Evolutionary conservation across 2,797 vertebrate genomes (phyloP), one percentile per base, ranked within the genome.

Genomic region (Microctenopoma steveboyesi): DNA sequence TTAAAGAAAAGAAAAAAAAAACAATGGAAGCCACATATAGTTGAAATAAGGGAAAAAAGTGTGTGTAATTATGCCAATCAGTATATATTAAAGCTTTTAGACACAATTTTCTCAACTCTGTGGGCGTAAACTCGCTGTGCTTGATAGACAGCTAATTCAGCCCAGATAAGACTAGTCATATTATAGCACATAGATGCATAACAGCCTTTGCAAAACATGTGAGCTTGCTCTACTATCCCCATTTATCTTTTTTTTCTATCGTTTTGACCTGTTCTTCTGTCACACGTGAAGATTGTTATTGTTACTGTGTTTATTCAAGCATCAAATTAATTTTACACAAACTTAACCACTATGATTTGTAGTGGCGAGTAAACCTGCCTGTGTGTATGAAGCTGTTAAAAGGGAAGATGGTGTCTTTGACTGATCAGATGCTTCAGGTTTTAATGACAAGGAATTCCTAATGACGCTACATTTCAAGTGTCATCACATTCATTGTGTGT

Each of bases 371-470:
- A 22, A 22, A 22, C 22, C 22, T 22, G 22, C 22, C 22, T 22
- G 22, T 22, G 2, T 22, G 22, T 22, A 22, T 22, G 22, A 22
- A 22, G 22, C 22, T 1, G 43, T 47, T 47, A 39, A 70, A 62
- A 25, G 12, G 22, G 39, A 25, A 18, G 60, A 11, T 2, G 3
- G 10, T 5, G 10, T 47, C 10, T 51, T 25, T 75, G 78, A 81
- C 75, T 83, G 50, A 72, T 56, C 37, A 57, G 78, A 78, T 18
- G n/a, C 28, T 69, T 6, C 40, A 27, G 39, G 40, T 66, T 52
- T 72, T 67, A 62, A 77, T 69, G 49, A 63, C 14, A 28, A 39
- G 53, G 39, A 54, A 48, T 9, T 18, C 4, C 39, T 28, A 8
- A 48, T 35, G 39, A 69, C 16, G 40, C 1, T 58, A 47, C 51